Percentiles rank a stretch among this genome's conserved stretches.
Conservation (phyloP, 2,888 invertebrate genomes). For the Eulithis testata region DNA sequence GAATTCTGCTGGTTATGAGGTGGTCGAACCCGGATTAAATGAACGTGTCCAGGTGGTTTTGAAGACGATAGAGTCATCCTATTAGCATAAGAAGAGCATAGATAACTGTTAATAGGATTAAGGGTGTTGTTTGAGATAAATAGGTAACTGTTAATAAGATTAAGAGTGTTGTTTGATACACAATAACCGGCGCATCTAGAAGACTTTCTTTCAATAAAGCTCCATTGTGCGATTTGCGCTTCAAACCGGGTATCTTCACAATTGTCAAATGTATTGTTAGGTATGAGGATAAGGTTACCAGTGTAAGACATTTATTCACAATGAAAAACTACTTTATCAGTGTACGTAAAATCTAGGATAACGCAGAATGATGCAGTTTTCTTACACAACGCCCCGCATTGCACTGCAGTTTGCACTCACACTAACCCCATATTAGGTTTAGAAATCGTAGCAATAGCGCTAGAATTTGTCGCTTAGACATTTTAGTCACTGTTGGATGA, state of each 20-base stretch:
- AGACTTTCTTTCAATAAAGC: too few species aligned
- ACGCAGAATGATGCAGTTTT: background rate
- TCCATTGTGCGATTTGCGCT: too few species aligned
- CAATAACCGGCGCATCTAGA: too few species aligned
- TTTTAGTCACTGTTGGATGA: slow-evolving; percentile 27
- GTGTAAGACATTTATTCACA: too few species aligned
- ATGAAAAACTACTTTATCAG: too few species aligned
- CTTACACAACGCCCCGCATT: background rate
- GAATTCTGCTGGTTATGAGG: slow-evolving; percentile 28
- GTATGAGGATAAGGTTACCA: too few species aligned
- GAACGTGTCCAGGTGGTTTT: slow-evolving; percentile 3
- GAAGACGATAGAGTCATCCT: slow-evolving; percentile 16
- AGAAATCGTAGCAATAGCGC: slow-evolving; percentile 35
- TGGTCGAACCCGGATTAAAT: slow-evolving; percentile 36
- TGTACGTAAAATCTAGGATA: too few species aligned
- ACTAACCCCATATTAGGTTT: slow-evolving; percentile 32
- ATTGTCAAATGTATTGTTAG: too few species aligned
- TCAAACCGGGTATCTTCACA: too few species aligned
- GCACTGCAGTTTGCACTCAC: slow-evolving; percentile 1
- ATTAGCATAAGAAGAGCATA: slow-evolving; percentile 9
- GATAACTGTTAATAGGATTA: slow-evolving; percentile 12
- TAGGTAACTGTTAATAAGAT: slow-evolving; percentile 11
- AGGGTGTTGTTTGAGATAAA: background rate
- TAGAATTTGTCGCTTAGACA: slow-evolving; percentile 32
- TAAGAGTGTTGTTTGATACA: background rate